Conservation (phyloP, 2,113 vertebrate genomes). For the Heteronetta atricapilla region DNA sequence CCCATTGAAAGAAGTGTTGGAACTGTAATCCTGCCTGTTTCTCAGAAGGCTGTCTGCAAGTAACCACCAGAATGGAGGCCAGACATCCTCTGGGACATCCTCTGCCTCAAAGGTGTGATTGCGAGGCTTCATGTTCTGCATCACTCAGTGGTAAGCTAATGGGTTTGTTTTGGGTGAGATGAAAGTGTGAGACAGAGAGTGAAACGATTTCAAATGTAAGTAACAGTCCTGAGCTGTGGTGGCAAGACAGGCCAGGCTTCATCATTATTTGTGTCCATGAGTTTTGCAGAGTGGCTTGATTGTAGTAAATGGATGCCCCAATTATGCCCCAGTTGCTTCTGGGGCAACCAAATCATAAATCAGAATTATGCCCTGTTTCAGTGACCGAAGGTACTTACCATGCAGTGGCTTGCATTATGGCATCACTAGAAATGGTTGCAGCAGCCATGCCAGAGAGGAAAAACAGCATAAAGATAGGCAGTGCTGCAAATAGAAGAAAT, state of each 20-base stretch:
- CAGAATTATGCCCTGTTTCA: neutral
- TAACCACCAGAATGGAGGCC: neutral
- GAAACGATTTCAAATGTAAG: neutral
- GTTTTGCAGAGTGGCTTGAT: neutral
- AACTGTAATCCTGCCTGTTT: neutral
- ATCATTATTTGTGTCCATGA: accelerated
- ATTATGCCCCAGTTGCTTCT: neutral
- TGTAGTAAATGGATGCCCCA: neutral
- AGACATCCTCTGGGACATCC: accelerated
- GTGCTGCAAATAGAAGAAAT: neutral
- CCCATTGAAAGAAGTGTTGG: accelerated
- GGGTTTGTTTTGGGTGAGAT: neutral
- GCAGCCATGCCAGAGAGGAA: neutral
- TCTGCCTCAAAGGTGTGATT: neutral
- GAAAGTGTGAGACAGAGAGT: neutral
- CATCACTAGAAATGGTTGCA: neutral
- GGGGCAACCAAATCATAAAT: neutral
- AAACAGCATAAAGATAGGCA: neutral
- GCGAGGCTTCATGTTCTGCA: neutral
- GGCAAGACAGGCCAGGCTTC: neutral
- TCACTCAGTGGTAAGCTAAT: neutral
- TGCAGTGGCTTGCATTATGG: neutral
- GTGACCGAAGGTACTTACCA: neutral
- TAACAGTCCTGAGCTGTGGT: neutral
- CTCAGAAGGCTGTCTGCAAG: neutral